phyloP scores from a whole-genome alignment of 2,888 invertebrate genomes.

The Myopa testacea region DNA sequence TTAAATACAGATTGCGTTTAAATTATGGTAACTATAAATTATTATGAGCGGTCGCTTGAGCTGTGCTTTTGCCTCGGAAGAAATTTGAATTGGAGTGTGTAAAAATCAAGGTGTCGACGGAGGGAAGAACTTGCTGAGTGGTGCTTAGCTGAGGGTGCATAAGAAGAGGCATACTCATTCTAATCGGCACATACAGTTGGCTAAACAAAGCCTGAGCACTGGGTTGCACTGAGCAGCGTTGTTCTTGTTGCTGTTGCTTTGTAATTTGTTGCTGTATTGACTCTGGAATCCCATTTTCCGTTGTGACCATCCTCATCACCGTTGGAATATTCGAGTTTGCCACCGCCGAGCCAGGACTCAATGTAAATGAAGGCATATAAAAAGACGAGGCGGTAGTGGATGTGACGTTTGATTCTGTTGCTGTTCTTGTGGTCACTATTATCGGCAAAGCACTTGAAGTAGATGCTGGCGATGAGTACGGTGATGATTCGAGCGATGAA shows the following conservation, averaged over 20 bases:
- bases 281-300: constrained; percentile 5
- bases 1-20: constrained; percentile 11
- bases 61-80: constrained; percentile 48
- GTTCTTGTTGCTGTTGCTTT: constrained; percentile 34
- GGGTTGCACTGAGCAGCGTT: constrained; percentile 3
- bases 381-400: constrained; percentile 18
- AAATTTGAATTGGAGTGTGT: constrained; percentile 47
- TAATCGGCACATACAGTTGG: constrained; percentile 51
- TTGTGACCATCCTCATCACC: constrained; percentile 1
- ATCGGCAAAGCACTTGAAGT: constrained; percentile 21
- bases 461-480: constrained; percentile 65
- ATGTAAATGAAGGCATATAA: constrained; percentile 30
- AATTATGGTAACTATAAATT: constrained; percentile 19
- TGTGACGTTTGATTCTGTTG: constrained; percentile 27
- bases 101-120: constrained; percentile 65
- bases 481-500: constrained; percentile 65
- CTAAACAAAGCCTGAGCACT: constrained; percentile 47
- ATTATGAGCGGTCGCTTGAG: constrained; percentile 42
- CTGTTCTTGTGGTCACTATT: constrained; percentile 27
- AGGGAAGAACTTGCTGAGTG: constrained; percentile 62
- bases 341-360: constrained; percentile 23
- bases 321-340: constrained; percentile 3
- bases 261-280: constrained; percentile 44
- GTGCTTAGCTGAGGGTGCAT: constrained; percentile 49
- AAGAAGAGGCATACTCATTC: constrained; percentile 57